Evolutionary conservation across 2,797 vertebrate genomes (phyloP).

Genomic region (Anguilla anguilla): DNA sequence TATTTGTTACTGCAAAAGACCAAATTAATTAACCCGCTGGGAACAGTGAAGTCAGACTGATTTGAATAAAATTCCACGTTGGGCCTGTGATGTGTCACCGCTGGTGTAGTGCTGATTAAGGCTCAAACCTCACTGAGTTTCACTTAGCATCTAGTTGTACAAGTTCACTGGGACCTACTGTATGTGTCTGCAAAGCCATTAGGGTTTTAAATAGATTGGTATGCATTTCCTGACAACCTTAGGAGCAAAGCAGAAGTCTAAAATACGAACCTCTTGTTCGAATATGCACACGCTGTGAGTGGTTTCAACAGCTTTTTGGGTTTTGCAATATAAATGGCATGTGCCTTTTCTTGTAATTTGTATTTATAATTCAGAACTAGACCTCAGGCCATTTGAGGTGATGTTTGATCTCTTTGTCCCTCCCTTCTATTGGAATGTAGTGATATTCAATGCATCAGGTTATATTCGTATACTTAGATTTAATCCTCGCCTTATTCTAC

Average conservation of each 20-base stretch:
- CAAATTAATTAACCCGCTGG: background rate
- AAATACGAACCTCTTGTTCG: background rate
- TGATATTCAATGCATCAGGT: background rate
- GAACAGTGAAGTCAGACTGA: background rate
- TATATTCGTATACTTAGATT: constrained; percentile 1
- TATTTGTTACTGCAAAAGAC: background rate
- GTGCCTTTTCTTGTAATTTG: background rate
- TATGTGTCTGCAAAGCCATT: background rate
- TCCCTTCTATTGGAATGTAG: background rate
- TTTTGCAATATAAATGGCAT: background rate
- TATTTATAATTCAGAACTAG: background rate
- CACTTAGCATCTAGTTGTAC: background rate
- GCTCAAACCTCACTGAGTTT: background rate
- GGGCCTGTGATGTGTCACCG: background rate
- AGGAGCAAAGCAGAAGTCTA: background rate
- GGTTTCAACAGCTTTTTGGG: background rate
- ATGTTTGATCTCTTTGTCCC: background rate
- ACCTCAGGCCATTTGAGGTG: background rate
- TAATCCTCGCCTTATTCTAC: background rate
- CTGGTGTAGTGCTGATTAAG: background rate
- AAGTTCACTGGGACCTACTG: background rate
- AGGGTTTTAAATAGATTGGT: background rate
- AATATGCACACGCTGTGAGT: background rate
- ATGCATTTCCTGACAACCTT: background rate
- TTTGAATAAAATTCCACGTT: background rate